Conservation (phyloP, 2,113 vertebrate genomes). For the Melierax canorus region DNA sequence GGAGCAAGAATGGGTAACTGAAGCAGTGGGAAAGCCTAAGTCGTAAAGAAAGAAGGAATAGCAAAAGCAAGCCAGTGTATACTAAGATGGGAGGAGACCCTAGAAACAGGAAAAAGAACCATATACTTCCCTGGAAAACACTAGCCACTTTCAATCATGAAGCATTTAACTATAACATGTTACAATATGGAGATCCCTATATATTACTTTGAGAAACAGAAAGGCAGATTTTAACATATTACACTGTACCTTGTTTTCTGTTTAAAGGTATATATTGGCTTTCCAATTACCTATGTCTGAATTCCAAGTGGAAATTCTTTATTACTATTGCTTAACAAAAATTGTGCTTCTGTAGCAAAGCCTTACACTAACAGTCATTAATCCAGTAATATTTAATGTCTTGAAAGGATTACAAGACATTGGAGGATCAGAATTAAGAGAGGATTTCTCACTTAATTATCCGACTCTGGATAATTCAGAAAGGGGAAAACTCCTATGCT, state of each 20-base stretch:
- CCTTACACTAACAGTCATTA: not conserved
- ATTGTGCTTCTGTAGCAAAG: not conserved
- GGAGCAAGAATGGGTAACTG: not conserved
- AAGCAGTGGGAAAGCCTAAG: not conserved
- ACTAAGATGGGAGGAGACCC: not conserved
- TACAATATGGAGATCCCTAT: not conserved
- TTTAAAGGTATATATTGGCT: not conserved
- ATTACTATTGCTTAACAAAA: not conserved
- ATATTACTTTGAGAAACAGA: not conserved
- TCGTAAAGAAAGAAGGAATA: not conserved
- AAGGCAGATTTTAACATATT: not conserved
- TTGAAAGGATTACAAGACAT: not conserved
- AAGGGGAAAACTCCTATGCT: not conserved
- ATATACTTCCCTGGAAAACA: not conserved
- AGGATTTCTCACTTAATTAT: slow-evolving; percentile 22
- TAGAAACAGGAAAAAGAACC: not conserved
- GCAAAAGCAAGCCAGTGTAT: not conserved
- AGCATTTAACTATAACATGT: not conserved
- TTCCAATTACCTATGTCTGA: not conserved
- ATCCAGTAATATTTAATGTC: not conserved
- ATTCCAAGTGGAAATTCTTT: not conserved
- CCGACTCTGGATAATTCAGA: not conserved
- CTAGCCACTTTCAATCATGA: not conserved
- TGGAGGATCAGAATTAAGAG: slow-evolving; percentile 3
- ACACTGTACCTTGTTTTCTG: not conserved